Evolutionary conservation across 1,140 invertebrate genomes (phyloP).

Genomic region (Chironomus tepperi): DNA sequence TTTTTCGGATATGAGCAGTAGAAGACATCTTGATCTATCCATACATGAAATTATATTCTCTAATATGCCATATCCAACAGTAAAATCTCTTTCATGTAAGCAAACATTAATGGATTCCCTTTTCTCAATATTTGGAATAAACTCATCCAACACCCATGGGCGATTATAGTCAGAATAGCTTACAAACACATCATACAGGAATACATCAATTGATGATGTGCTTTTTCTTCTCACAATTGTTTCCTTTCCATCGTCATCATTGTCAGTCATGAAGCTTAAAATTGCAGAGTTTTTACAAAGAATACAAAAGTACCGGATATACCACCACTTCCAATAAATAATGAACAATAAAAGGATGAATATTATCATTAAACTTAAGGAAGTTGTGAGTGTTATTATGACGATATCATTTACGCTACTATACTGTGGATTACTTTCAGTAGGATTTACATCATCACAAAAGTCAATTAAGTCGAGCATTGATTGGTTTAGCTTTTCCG

Average conservation of each 20-base stretch:
- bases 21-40: slow-evolving; percentile 48
- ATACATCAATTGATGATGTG: slow-evolving; percentile 29
- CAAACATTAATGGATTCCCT: slow-evolving; percentile 47
- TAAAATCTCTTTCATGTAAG: slow-evolving; percentile 54
- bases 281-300: slow-evolving; percentile 44
- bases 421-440: background rate
- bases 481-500: background rate
- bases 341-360: slow-evolving; percentile 34
- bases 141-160: slow-evolving; percentile 48
- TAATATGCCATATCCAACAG: slow-evolving; percentile 49
- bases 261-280: slow-evolving; percentile 39
- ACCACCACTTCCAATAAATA: slow-evolving; percentile 42
- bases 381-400: background rate
- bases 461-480: background rate
- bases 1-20: slow-evolving; percentile 48
- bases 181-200: slow-evolving; percentile 51
- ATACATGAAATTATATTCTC: slow-evolving; percentile 57
- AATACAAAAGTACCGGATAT: slow-evolving; percentile 48
- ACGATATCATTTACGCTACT: background rate
- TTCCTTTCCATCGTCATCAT: slow-evolving; percentile 35
- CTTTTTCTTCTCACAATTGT: slow-evolving; percentile 26
- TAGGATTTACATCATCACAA: background rate
- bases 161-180: slow-evolving; percentile 53
- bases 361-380: slow-evolving; percentile 27
- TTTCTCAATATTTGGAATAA: slow-evolving; percentile 49